Evolutionary conservation across 1,140 invertebrate species (phyloP).

Genomic region (Drosophila quadrilineata): DNA sequence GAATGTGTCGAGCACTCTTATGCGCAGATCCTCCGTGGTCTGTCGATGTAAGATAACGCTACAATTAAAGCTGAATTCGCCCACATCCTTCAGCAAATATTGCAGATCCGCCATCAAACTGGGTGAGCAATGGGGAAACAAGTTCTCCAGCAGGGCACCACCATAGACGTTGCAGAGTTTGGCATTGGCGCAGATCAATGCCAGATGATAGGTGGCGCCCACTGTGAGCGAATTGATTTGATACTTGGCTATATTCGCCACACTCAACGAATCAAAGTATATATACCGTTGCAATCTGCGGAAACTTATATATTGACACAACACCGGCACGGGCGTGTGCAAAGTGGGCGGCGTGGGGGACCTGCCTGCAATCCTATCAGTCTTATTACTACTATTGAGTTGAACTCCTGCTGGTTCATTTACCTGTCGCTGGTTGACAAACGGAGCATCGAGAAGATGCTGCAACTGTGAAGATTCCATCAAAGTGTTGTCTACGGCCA

Average conservation of each 20-base stretch:
- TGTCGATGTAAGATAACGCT: background rate
- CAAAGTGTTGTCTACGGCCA: slow-evolving; percentile 40
- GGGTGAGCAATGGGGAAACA: slow-evolving; percentile 29
- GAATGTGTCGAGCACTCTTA: slow-evolving; percentile 30
- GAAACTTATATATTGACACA: slow-evolving; percentile 12
- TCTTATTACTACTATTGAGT: slow-evolving; percentile 10
- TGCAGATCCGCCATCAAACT: slow-evolving; percentile 29
- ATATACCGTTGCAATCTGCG: slow-evolving; percentile 24
- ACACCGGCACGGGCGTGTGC: background rate
- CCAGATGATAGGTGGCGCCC: slow-evolving; percentile 34
- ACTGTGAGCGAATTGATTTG: slow-evolving; percentile 27
- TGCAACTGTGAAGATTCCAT: slow-evolving; percentile 43
- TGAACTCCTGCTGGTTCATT: background rate
- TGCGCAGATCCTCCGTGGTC: slow-evolving; percentile 28
- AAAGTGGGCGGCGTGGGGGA: too few relatives aligned
- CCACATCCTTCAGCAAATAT: slow-evolving; percentile 20
- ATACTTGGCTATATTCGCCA: slow-evolving; percentile 25
- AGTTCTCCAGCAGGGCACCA: slow-evolving; percentile 23
- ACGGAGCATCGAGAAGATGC: slow-evolving; percentile 17
- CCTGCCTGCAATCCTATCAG: background rate
- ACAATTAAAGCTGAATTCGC: slow-evolving; percentile 30
- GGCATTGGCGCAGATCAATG: slow-evolving; percentile 22
- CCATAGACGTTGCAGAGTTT: slow-evolving; percentile 32
- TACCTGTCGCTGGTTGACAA: slow-evolving; percentile 41
- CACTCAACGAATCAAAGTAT: slow-evolving; percentile 23